Evolutionary conservation across 2,888 invertebrate genomes (phyloP), one percentile per base, ranked within the genome.

Genomic region (Neoaliturus tenellus): DNA sequence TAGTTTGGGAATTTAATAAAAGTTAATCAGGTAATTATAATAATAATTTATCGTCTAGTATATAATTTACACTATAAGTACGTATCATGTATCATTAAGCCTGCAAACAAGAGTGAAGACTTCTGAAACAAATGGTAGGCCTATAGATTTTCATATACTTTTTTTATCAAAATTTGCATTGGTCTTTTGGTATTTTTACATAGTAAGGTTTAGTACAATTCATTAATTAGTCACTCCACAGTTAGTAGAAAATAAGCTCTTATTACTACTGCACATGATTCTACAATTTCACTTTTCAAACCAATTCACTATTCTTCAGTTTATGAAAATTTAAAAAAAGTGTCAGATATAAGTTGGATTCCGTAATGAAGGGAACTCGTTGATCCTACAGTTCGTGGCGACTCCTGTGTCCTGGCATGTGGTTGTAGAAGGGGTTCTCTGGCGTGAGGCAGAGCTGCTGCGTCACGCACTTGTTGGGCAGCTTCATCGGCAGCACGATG

Each of bases 401-500:
- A 31, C 62, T 62, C 2, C 62, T 3, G 44, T 75, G 73, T 2
- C 44, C 73, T 3, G 73, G 73, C 73, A 75, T 28, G 44, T 75
- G 73, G 44, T 75, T 75, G 73, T 14, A 71, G 71, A 71, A 71
- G 5, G 71, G 71, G 39, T 71, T 71, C 20, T 35, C 39, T 1
- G 71, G 71, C 5, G 39, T 35, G 28, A 71, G 31, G n/a, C 71
- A 71, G 39, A 71, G 71, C 23, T 71, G 71, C 23, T 71, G 71
- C 3, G 71, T 71, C n/a, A 71, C 71, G 71, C 71, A 71, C n/a
- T 39, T 35, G 71, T 71, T 71, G 5, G 71, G 71, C 14, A 71
- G 71, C 39, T 71, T 71, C 71, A 71, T 71, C 20, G 71, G 71
- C 39, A 71, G 35, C 39, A 71, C 71, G 8, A 39, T 12, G 71